Evolutionary conservation across 2,113 vertebrate genomes (phyloP).

Genomic region (Pygoscelis antarcticus): DNA sequence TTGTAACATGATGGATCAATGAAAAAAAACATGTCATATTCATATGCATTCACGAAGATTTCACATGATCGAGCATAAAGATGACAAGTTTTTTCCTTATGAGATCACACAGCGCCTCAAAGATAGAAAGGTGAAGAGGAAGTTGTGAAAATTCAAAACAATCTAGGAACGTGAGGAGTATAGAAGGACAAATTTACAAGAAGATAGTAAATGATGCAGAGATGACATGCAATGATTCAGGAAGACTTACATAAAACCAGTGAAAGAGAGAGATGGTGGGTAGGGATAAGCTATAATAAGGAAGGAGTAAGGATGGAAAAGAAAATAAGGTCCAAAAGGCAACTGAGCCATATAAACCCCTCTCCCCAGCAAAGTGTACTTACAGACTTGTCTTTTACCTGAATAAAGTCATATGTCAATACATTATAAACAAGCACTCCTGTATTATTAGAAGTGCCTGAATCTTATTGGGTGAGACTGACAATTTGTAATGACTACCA

Average conservation of each 20-base stretch:
- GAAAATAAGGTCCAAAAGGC: not conserved
- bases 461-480: not conserved
- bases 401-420: not conserved
- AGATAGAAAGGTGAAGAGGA: not conserved
- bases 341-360: rapidly evolving
- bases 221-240: not conserved
- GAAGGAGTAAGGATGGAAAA: not conserved
- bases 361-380: not conserved
- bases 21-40: not conserved
- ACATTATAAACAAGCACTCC: not conserved
- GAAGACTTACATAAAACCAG: not conserved
- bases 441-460: not conserved
- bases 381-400: not conserved
- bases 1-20: not conserved
- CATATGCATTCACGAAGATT: not conserved
- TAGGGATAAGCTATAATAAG: not conserved
- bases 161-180: not conserved
- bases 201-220: not conserved
- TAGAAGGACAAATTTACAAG: not conserved
- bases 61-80: slow-evolving; percentile 10
- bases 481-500: not conserved
- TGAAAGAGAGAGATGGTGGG: not conserved
- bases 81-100: not conserved
- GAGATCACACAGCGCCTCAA: not conserved
- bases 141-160: slow-evolving; percentile 26